phyloP scores from a whole-genome alignment of 2,888 invertebrate species.

The Nomada lathburiana region DNA sequence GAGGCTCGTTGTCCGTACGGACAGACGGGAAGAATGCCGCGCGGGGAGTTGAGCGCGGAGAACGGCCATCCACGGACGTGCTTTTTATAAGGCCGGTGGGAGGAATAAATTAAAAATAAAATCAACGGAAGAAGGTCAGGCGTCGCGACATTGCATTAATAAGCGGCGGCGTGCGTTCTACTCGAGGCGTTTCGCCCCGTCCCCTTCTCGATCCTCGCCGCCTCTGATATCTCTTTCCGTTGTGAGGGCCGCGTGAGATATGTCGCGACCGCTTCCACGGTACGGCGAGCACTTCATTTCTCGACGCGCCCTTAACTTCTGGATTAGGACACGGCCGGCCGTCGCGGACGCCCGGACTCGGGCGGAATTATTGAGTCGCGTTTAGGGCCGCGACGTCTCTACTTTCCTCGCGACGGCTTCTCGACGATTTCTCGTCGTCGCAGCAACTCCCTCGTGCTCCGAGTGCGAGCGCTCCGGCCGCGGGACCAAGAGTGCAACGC shows the following conservation, averaged over 20 bases:
- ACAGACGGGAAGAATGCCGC: not conserved
- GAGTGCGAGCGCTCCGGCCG: not conserved
- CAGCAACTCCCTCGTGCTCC: not conserved
- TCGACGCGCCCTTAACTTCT: not conserved
- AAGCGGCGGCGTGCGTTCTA: slow-evolving; percentile 53
- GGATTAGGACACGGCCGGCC: slow-evolving; percentile 45
- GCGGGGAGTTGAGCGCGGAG: not conserved
- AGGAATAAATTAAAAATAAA: slow-evolving; percentile 76
- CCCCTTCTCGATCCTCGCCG: slow-evolving; percentile 15
- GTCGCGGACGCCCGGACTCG: not conserved
- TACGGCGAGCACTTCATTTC: slow-evolving; percentile 41
- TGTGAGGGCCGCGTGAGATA: slow-evolving; percentile 24
- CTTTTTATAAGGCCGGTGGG: slow-evolving; percentile 58
- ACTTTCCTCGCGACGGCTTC: not conserved
- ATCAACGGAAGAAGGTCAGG: slow-evolving; percentile 72
- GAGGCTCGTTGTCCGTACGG: slow-evolving; percentile 33
- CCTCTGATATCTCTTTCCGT: slow-evolving; percentile 35
- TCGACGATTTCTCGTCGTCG: slow-evolving; percentile 11
- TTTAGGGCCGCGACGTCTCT: not conserved
- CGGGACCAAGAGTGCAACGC: slow-evolving; percentile 7
- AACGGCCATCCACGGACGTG: slow-evolving; percentile 37
- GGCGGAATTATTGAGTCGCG: slow-evolving; percentile 26
- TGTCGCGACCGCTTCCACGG: not conserved
- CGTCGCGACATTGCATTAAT: slow-evolving; percentile 71
- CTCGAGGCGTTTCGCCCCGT: slow-evolving; percentile 29